phyloP scores from a whole-genome alignment of 2,888 invertebrate species.

The Zele albiditarsus region DNA sequence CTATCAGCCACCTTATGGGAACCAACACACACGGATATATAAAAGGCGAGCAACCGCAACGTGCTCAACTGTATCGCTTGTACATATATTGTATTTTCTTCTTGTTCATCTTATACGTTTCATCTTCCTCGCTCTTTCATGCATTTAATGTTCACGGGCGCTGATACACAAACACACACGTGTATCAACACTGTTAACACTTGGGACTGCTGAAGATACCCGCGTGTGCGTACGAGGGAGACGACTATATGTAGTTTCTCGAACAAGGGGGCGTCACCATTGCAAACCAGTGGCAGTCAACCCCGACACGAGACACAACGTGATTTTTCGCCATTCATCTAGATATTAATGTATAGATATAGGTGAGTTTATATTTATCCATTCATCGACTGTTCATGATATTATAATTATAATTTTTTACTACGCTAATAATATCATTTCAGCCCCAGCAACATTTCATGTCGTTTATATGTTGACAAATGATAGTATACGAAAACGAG shows the following conservation, averaged over 20 bases:
- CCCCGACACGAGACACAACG: slow-evolving; percentile 45
- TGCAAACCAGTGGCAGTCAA: slow-evolving; percentile 67
- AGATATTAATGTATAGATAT: not conserved
- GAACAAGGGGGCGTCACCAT: slow-evolving; percentile 67
- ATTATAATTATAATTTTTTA: not conserved
- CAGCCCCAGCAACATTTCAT: not conserved
- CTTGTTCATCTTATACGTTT: not conserved
- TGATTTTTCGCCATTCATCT: slow-evolving; percentile 22
- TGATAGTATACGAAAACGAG: not conserved
- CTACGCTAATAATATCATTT: not conserved
- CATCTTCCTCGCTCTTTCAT: slow-evolving; percentile 4
- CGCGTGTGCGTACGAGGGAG: slow-evolving; percentile 38
- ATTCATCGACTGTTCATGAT: not conserved
- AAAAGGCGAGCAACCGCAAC: slow-evolving; percentile 10
- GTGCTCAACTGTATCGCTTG: not conserved
- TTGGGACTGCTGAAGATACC: not conserved
- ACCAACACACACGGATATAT: slow-evolving; percentile 53
- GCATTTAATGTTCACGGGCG: not conserved
- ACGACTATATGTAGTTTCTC: slow-evolving; percentile 62
- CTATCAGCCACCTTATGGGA: slow-evolving; percentile 66
- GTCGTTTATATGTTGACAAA: not conserved
- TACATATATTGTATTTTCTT: not conserved
- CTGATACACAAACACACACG: not conserved
- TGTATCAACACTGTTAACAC: not conserved
- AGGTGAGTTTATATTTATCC: not conserved